Conservation (phyloP, 2,113 vertebrate species). For the Nannobrachium achirus region DNA sequence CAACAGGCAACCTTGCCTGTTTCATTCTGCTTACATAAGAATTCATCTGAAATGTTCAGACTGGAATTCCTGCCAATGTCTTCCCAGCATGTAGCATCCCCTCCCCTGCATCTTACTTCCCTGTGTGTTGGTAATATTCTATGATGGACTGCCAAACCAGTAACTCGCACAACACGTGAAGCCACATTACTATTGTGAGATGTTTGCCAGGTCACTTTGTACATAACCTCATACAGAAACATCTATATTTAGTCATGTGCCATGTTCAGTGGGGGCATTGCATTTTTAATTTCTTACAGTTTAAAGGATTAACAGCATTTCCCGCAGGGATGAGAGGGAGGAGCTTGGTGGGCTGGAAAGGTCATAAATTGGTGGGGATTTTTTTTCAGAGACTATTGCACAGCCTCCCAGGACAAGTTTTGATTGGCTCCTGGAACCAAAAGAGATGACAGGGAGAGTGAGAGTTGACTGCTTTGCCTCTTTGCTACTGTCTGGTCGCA, state of each 20-base stretch:
- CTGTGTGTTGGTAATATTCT: not conserved
- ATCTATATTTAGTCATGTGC: not conserved
- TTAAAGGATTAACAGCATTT: not conserved
- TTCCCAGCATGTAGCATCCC: not conserved
- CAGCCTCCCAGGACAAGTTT: not conserved
- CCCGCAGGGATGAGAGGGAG: not conserved
- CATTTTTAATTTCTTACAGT: not conserved
- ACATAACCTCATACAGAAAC: too few relatives aligned
- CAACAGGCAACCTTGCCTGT: not conserved
- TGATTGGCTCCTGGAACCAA: conserved; percentile 3
- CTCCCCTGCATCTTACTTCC: not conserved
- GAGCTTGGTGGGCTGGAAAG: not conserved
- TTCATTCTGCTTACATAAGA: conserved; percentile 6
- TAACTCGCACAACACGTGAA: not conserved
- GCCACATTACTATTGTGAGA: not conserved
- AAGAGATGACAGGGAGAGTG: not conserved
- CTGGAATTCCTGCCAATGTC: not conserved
- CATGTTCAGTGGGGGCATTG: not conserved
- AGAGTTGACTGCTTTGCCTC: not conserved
- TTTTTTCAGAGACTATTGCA: too few relatives aligned
- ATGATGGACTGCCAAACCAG: not conserved
- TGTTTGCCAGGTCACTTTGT: not conserved
- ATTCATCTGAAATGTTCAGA: not conserved
- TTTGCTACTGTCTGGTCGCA: not conserved
- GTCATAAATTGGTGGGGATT: not conserved